Evolutionary conservation across 2,888 invertebrate genomes (phyloP).

Genomic region (Digitonthophagus gazella): DNA sequence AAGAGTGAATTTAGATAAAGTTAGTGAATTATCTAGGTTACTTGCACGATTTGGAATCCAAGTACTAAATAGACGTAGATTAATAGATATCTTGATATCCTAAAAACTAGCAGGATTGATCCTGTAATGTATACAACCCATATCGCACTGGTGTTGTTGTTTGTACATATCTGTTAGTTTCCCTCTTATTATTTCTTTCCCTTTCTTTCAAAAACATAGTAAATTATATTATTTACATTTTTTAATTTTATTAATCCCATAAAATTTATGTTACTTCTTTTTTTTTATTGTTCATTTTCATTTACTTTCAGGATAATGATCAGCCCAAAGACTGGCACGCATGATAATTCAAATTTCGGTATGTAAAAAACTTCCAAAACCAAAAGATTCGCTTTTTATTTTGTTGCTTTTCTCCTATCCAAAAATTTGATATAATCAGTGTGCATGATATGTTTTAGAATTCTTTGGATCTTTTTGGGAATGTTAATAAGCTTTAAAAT

Average conservation of each 20-base stretch:
- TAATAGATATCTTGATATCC: background rate
- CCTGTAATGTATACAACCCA: constrained; percentile 17
- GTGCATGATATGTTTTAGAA: background rate
- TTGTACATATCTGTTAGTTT: background rate
- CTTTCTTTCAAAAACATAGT: too few relatives aligned
- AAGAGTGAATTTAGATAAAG: too few relatives aligned
- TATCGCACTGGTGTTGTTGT: constrained; percentile 3
- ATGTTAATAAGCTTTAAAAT: too few relatives aligned
- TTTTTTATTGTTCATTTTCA: constrained; percentile 17
- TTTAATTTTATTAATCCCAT: background rate
- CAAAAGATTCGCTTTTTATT: background rate
- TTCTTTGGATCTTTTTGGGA: too few relatives aligned
- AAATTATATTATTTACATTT: background rate
- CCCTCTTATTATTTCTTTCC: background rate
- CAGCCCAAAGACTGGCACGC: constrained; percentile 24
- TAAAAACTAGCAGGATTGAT: background rate
- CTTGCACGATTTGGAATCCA: background rate
- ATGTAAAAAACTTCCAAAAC: constrained; percentile 10
- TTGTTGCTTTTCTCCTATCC: background rate
- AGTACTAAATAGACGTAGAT: background rate
- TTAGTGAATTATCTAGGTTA: too few relatives aligned
- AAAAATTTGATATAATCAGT: background rate
- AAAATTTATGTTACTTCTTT: background rate
- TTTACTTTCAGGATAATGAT: constrained; percentile 27
- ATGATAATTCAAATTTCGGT: constrained; percentile 24